phyloP scores from a whole-genome alignment of 2,113 vertebrate genomes.

The Semnopithecus entellus region DNA sequence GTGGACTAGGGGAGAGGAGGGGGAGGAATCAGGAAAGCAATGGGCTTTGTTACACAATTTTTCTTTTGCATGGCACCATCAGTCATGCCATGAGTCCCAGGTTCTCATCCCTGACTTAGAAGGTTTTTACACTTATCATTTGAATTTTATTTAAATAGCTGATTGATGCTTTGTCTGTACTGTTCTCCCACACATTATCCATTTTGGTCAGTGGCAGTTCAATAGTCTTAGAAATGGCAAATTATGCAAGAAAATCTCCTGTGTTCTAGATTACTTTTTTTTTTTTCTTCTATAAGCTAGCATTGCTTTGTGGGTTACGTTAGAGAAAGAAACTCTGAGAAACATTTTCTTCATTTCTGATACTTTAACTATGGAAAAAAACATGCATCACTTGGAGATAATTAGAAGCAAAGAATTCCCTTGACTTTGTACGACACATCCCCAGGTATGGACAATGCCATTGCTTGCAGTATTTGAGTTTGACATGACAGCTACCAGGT shows the following conservation, averaged over 20 bases:
- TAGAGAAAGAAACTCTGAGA: slow-evolving; percentile 16
- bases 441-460: background rate
- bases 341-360: background rate
- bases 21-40: background rate
- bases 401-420: slow-evolving; percentile 39
- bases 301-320: background rate
- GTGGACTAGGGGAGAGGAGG: background rate
- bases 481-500: slow-evolving; percentile 62
- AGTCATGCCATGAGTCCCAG: background rate
- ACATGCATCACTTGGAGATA: slow-evolving; percentile 12
- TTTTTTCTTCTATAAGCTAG: background rate
- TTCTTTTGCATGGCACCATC: background rate
- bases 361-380: background rate
- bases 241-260: background rate
- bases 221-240: background rate
- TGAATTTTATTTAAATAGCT: background rate
- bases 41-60: background rate
- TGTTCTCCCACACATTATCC: background rate
- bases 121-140: background rate
- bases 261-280: background rate
- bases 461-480: background rate
- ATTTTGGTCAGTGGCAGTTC: background rate
- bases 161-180: background rate
- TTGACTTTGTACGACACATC: slow-evolving; percentile 28
- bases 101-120: background rate